Evolutionary conservation across 2,113 vertebrate species (phyloP).

Genomic region (Sturnus vulgaris): DNA sequence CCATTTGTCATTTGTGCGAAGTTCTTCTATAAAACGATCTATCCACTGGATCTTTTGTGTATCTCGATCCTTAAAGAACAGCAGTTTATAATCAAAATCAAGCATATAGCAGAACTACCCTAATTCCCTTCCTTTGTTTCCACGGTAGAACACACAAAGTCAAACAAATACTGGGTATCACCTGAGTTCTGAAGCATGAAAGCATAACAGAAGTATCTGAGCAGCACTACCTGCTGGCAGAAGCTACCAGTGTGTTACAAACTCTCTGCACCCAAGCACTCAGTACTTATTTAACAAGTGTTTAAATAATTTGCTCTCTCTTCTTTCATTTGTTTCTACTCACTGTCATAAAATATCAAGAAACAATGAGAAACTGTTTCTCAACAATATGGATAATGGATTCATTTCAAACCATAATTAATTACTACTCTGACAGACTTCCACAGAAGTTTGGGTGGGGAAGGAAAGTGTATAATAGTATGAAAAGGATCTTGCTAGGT

Average conservation of each 20-base stretch:
- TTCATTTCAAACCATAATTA: background rate
- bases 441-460: background rate
- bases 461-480: background rate
- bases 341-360: background rate
- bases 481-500: background rate
- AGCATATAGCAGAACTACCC: background rate
- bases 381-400: background rate
- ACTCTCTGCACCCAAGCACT: background rate
- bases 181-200: background rate
- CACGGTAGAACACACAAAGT: background rate
- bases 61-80: constrained; percentile 88
- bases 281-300: background rate
- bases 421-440: background rate
- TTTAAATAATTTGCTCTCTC: background rate
- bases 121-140: background rate
- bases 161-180: background rate
- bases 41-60: constrained; percentile 99
- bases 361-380: background rate
- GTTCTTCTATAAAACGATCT: constrained; percentile 98
- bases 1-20: constrained; percentile 99
- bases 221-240: background rate
- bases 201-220: background rate
- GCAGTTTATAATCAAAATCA: constrained; percentile 18
- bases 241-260: background rate
- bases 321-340: background rate